These are phyloP conservation scores for Blastomussa wellsi DNA, from an alignment of 92 coral and sea anemone species.

Conservation along the genomic window DNA sequence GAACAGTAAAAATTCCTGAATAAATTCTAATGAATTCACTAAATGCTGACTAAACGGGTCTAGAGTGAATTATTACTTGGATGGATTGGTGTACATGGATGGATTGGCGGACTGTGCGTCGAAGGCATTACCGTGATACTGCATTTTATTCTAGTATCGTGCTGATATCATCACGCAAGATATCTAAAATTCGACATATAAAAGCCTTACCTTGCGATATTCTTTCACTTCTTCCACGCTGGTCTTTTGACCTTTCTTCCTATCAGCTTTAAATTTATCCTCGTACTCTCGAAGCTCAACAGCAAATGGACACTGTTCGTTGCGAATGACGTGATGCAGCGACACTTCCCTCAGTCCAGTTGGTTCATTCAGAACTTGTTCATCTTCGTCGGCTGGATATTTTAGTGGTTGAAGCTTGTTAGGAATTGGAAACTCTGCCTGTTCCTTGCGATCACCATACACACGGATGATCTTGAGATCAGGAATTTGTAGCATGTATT, in stretches of 20 bases:
- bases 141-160: too few relatives aligned
- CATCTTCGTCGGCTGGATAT: slow-evolving; percentile 47
- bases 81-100: too few relatives aligned
- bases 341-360: slow-evolving; percentile 65
- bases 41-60: background rate
- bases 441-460: slow-evolving; percentile 66
- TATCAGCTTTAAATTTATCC: slow-evolving; percentile 29
- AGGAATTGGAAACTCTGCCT: slow-evolving; percentile 80
- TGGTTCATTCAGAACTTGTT: slow-evolving; percentile 36
- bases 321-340: slow-evolving; percentile 83
- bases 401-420: slow-evolving; percentile 52
- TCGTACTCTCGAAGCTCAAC: slow-evolving; percentile 43
- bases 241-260: slow-evolving; percentile 8
- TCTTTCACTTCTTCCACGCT: slow-evolving; percentile 27
- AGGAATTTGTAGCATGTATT: slow-evolving; percentile 70
- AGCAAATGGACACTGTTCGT: slow-evolving; percentile 56
- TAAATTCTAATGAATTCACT: too few relatives aligned
- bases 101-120: too few relatives aligned
- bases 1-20: background rate
- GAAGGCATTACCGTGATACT: too few relatives aligned
- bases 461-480: slow-evolving; percentile 81
- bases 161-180: too few relatives aligned
- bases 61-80: too few relatives aligned
- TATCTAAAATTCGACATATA: background rate
- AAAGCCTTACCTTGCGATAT: slow-evolving; percentile 48